Evolutionary conservation across 2,797 vertebrate genomes (phyloP).

Genomic region (Chelonia mydas): DNA sequence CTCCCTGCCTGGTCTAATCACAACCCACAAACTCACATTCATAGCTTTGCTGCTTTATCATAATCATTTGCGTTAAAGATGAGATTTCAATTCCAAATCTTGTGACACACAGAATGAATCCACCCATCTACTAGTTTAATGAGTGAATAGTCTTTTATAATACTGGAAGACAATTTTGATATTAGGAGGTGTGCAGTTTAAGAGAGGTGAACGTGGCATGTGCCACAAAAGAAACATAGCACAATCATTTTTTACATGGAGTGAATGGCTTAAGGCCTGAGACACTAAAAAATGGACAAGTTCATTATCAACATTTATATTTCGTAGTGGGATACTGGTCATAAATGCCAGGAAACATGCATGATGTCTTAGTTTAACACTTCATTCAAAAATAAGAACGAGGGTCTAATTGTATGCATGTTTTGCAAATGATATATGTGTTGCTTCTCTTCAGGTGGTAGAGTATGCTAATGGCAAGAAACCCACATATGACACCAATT

Average conservation of each 20-base stretch:
- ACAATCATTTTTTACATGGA: background rate
- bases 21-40: background rate
- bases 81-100: background rate
- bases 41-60: slow-evolving; percentile 5
- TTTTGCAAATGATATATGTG: slow-evolving; percentile 28
- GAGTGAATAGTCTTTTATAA: slow-evolving; percentile 3
- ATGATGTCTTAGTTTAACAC: slow-evolving; percentile 19
- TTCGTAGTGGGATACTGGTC: background rate
- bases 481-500: slow-evolving; percentile 57
- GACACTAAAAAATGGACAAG: slow-evolving; percentile 15
- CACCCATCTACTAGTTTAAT: background rate
- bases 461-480: slow-evolving; percentile 54
- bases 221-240: background rate
- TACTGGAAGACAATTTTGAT: background rate
- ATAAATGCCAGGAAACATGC: slow-evolving; percentile 17
- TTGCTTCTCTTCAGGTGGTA: slow-evolving; percentile 17
- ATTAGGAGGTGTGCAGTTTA: background rate
- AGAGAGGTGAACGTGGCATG: background rate
- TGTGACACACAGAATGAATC: background rate
- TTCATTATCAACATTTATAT: slow-evolving; percentile 13
- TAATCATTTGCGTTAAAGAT: background rate
- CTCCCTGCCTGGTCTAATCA: background rate
- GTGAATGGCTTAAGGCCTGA: slow-evolving; percentile 22
- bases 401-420: slow-evolving; percentile 28
- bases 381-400: slow-evolving; percentile 26